Conservation (phyloP, 2,113 vertebrate genomes). For the Ia io region DNA sequence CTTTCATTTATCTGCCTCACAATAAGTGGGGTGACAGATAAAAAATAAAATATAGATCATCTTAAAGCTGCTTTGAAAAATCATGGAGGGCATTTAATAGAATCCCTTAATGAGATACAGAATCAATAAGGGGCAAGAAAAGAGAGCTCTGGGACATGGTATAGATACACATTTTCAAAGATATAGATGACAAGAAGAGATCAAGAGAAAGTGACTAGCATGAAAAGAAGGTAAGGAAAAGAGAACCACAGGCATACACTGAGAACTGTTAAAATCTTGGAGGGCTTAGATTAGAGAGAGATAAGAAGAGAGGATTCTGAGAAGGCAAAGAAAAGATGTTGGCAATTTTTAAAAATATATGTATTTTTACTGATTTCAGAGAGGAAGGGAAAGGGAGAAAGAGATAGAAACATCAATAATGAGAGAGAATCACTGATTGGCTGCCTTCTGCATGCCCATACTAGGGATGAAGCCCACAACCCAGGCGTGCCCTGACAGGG, state of each 20-base stretch:
- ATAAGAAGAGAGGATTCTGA: neutral
- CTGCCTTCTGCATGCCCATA: too few species aligned
- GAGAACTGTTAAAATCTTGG: neutral
- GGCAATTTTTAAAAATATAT: too few species aligned
- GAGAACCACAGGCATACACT: neutral
- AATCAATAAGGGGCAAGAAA: neutral
- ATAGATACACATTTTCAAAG: neutral
- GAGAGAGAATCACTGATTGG: too few species aligned
- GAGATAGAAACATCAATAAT: too few species aligned
- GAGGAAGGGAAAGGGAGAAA: too few species aligned
- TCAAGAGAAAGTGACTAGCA: neutral
- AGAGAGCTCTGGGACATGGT: neutral
- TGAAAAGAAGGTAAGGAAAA: neutral
- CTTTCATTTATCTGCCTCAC: neutral
- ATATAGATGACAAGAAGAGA: neutral
- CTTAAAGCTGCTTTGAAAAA: slow-evolving; percentile 20
- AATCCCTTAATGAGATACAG: neutral
- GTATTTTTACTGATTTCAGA: too few species aligned
- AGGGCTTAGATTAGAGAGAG: neutral
- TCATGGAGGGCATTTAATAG: neutral
- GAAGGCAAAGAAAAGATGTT: neutral
- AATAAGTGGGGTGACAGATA: neutral
- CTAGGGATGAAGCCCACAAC: too few species aligned
- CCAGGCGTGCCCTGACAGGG: too few species aligned
- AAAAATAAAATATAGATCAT: neutral